Evolutionary conservation across 1,140 invertebrate species (phyloP), one percentile per base, ranked within the genome.

Genomic region (Formica selysi): DNA sequence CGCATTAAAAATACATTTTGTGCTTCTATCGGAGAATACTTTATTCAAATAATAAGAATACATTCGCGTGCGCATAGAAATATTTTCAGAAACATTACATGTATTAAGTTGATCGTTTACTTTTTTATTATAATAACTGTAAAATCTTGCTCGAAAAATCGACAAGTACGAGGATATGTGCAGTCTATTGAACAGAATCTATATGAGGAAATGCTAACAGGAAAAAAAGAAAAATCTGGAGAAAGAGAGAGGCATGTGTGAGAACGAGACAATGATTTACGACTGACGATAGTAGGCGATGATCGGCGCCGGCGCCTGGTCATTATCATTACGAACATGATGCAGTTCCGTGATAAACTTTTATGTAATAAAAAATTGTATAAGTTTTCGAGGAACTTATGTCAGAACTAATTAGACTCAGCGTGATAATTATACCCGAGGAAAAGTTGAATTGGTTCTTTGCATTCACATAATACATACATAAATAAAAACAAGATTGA

Each of bases 221-320:
- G 13, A 29, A 70, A 80, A 62, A 3, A 2, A 67, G 65, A 68
- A 78, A 76, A 71, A 61, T 38, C 44, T 73, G 38, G 7, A 8
- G 13, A 64, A 65, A 41, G 67, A 64, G 44, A 48, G 11, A 48
- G 16, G n/a, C 32, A 41, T 48, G 13, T 48, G 44, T 54, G 71
- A 67, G 61, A 44, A 38, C 59, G 78, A 90, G 76, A 87, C 26
- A 73, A 86, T 29, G 68, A 89, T 73, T 80, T 65, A 85, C 32
- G 79, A 61, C 1, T 4, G 16, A 19, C 57, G 86, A 85, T 87
- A 87, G 32, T 48, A 41, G 36, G 44, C 59, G 78, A 85, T 87
- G 83, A 90, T 90, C 81, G 86, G 86, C 76, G 80, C 76, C 38
- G 86, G 86, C 76, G 80, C 81, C 86, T 62, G 51, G 67, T 83